phyloP scores from a whole-genome alignment of 1,140 invertebrate species.

The Brachionus plicatilis region DNA sequence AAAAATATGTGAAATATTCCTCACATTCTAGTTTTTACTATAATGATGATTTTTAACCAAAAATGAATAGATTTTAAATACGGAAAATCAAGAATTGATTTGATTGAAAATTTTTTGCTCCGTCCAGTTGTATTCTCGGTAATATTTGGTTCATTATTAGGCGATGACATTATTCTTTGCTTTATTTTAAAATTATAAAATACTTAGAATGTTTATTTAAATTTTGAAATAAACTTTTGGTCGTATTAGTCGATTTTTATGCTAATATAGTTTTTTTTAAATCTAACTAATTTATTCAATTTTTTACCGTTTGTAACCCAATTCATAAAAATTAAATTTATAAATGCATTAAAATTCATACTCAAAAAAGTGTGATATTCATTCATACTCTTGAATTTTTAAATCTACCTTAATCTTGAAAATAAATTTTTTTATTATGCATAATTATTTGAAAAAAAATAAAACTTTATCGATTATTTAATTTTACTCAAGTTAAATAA shows the following conservation, averaged over 20 bases:
- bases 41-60: neutral
- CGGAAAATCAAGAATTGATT: neutral
- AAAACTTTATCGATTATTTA: too few species aligned
- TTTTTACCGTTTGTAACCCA: neutral
- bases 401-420: too few species aligned
- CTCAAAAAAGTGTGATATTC: neutral
- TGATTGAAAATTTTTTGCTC: neutral
- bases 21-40: neutral
- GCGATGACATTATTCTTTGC: neutral
- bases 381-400: neutral
- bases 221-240: neutral
- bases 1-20: neutral
- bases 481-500: too few species aligned
- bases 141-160: neutral
- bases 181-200: neutral
- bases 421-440: too few species aligned
- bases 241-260: neutral
- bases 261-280: neutral
- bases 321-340: neutral
- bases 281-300: neutral
- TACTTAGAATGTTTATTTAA: neutral
- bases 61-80: neutral
- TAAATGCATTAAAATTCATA: neutral
- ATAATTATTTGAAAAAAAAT: too few species aligned
- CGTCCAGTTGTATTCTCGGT: neutral